Evolutionary conservation across 92 coral and sea anemone species (phyloP).

Genomic region (Paramuricea clavata): DNA sequence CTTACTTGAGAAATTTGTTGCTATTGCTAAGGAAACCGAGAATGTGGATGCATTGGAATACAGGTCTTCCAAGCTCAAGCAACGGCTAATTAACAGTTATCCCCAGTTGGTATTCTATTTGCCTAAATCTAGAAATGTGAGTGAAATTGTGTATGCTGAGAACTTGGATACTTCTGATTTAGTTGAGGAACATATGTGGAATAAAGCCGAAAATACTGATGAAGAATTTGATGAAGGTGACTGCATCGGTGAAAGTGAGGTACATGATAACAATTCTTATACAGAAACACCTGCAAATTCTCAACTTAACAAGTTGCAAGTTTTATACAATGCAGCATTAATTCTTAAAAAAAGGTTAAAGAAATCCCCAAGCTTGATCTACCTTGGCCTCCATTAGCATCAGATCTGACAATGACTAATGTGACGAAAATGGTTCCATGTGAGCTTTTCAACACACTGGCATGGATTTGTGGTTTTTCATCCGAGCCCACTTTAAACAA

Average conservation of each 20-base stretch:
- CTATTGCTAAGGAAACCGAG: neutral
- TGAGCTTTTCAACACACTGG: neutral
- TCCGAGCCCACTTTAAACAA: neutral
- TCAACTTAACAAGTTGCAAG: neutral
- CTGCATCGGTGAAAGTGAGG: neutral
- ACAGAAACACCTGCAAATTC: neutral
- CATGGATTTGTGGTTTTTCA: neutral
- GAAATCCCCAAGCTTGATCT: neutral
- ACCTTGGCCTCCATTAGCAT: neutral
- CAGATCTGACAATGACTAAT: neutral
- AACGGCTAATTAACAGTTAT: neutral
- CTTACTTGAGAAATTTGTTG: slow-evolving; percentile 28
- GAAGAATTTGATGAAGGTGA: neutral
- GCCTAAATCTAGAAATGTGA: neutral
- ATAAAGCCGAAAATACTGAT: neutral
- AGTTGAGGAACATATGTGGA: neutral
- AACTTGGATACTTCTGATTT: neutral
- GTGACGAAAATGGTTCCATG: neutral
- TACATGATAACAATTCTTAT: neutral
- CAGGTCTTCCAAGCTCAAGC: neutral
- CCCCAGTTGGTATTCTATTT: neutral
- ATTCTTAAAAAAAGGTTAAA: neutral
- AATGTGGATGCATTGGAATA: neutral
- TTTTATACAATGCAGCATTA: neutral
- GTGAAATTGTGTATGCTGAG: slow-evolving; percentile 20